Base-by-base conservation (phyloP, 1,140 invertebrate species). In the Aphis craccivora region DNA sequence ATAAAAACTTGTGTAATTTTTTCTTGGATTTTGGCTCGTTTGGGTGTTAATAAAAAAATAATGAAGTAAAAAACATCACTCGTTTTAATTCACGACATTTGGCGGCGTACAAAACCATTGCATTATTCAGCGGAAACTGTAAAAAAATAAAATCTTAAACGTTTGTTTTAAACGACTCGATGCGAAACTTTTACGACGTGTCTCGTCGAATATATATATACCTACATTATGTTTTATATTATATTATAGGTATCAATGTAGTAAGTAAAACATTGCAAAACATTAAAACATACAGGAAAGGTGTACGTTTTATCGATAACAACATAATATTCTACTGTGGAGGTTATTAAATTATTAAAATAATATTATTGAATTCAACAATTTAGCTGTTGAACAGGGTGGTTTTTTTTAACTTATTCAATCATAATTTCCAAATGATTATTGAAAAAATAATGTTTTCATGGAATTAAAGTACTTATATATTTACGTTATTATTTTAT, bases 1-100 rank as follows among this genome's bases (percentile, higher is more conserved):
- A 86, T 87, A 87, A 87, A 87, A 87, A 48, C 45, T 30, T 48
- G 86, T 87, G 45, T 87, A 51, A 87, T 87, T n/a, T 87, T 87
- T 87, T 87, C 43, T 48, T 30, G n/a, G 30, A 40, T 48, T 87
- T 48, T 48, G 84, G 43, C 84, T 87, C 84, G 30, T 48, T n/a
- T 30, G 45, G 2, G 45, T 51, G 35, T 87, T 45, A 45, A 30
- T n/a, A 87, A 87, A 45, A 45, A 87, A 87, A 45, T 18, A 87
- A 84, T 40, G 35, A 84, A 87, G 40, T 18, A 30, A 87, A 45
- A 87, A 45, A 45, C 23, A 45, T n/a, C 43, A 87, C 4, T n/a
- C 84, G 40, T 87, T 87, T 87, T 87, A 87, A 45, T 87, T 87
- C 84, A 40, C 23, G 37, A 43, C n/a, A 4, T 84, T 84, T 84